Evolutionary conservation across 1,140 invertebrate species (phyloP).

Genomic region (Epicauta chinensis): DNA sequence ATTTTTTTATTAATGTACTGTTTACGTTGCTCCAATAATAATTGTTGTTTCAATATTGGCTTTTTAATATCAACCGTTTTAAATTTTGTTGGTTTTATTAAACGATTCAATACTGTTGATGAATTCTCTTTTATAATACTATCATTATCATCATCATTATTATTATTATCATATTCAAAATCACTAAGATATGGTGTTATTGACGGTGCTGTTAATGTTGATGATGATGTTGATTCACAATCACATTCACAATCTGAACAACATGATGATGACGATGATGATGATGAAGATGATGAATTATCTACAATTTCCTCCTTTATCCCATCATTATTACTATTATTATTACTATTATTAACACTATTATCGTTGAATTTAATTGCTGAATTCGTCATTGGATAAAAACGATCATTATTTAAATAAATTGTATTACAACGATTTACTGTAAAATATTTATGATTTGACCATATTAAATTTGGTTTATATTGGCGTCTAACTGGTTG

Average conservation of each 20-base stretch:
- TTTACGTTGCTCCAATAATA: too few relatives aligned
- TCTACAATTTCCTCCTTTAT: not conserved
- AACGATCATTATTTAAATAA: constrained; percentile 25
- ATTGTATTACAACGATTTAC: constrained; percentile 27
- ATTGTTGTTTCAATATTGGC: too few relatives aligned
- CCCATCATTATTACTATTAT: not conserved
- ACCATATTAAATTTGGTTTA: constrained; percentile 31
- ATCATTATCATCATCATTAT: not conserved
- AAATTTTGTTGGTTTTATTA: not conserved
- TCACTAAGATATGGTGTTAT: too few relatives aligned
- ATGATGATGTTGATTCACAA: not conserved
- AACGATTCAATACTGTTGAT: not conserved
- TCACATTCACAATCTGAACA: not conserved
- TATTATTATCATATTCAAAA: not conserved
- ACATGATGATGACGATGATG: not conserved
- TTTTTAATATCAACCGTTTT: not conserved
- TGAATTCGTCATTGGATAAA: constrained; percentile 30
- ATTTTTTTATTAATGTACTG: too few relatives aligned
- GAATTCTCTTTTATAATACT: not conserved
- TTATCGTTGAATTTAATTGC: constrained; percentile 25
- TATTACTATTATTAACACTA: not conserved
- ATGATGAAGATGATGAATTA: too few relatives aligned
- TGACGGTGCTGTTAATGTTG: not conserved
- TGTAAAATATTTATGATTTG: constrained; percentile 29
- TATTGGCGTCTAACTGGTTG: too few relatives aligned